Conservation (phyloP, 2,113 vertebrate genomes). For the Podarcis cretensis region DNA sequence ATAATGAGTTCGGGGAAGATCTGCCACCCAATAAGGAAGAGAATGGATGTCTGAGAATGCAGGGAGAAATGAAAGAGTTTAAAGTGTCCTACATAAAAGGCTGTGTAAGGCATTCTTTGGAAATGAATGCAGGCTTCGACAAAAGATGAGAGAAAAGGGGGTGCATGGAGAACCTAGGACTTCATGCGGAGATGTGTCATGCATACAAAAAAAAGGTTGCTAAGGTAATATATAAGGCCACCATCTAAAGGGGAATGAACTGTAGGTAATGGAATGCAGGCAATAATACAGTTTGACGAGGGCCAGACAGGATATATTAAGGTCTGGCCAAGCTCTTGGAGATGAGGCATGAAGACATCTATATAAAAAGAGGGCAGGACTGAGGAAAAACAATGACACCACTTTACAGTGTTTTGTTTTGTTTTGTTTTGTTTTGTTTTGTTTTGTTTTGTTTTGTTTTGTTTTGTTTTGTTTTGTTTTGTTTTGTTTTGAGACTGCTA, state of each 20-base stretch:
- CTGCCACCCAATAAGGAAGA: slow-evolving; percentile 56
- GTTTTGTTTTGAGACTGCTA: neutral
- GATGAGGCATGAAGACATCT: neutral
- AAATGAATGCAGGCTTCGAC: slow-evolving; percentile 66
- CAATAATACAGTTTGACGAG: slow-evolving; percentile 53
- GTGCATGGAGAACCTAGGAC: slow-evolving; percentile 7
- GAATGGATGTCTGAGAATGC: slow-evolving; percentile 64
- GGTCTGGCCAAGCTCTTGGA: slow-evolving; percentile 11
- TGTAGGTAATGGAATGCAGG: neutral
- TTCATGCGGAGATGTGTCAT: slow-evolving; percentile 9
- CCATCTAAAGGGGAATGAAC: accelerated
- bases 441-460: too few species aligned
- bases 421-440: too few species aligned
- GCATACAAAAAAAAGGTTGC: slow-evolving; percentile 62
- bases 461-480: too few species aligned
- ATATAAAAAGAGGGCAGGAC: slow-evolving; percentile 10
- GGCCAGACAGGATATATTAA: neutral
- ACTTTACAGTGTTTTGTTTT: neutral
- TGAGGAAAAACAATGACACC: slow-evolving; percentile 5
- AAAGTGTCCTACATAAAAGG: slow-evolving; percentile 61
- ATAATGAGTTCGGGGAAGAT: slow-evolving; percentile 71
- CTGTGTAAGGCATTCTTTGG: slow-evolving; percentile 63
- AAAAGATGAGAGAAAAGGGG: slow-evolving; percentile 65
- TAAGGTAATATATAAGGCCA: slow-evolving; percentile 36
- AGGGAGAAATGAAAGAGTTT: slow-evolving; percentile 68